phyloP scores from a whole-genome alignment of 2,113 vertebrate species.

The Periophthalmodon schlosseri region DNA sequence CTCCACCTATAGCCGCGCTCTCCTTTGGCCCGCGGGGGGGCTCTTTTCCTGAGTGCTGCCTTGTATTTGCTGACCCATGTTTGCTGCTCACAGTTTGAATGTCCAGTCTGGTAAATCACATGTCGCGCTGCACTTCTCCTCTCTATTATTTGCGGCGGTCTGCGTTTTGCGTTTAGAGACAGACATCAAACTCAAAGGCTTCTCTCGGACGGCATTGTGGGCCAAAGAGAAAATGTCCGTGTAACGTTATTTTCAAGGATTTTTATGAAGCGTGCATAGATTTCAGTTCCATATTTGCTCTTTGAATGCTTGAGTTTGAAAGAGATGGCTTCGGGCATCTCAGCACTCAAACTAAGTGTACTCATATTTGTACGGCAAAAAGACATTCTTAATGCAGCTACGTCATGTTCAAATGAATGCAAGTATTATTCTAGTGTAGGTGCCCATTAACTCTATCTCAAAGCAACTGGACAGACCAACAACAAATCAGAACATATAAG shows the following conservation, averaged over 20 bases:
- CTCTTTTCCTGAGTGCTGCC: constrained; percentile 46
- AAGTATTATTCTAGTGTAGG: background rate
- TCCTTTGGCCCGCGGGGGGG: constrained; percentile 50
- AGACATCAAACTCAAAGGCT: background rate
- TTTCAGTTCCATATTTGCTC: background rate
- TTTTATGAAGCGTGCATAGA: background rate
- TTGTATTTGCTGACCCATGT: constrained; percentile 55
- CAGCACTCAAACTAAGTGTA: background rate
- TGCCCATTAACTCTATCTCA: background rate
- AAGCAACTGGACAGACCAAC: too few species aligned
- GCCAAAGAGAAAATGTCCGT: background rate
- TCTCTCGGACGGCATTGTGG: background rate
- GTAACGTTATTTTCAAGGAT: background rate
- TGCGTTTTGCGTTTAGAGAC: background rate
- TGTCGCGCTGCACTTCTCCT: constrained; percentile 21
- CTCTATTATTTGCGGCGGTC: constrained; percentile 11
- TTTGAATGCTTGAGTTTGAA: background rate
- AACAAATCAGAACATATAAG: too few species aligned
- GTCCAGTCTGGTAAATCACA: constrained; percentile 49
- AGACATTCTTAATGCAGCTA: background rate
- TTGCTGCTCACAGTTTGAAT: constrained; percentile 45
- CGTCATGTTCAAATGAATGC: background rate
- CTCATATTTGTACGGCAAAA: background rate
- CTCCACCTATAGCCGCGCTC: constrained; percentile 61
- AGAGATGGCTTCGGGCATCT: background rate